These are phyloP conservation scores for Pollicipes pollicipes DNA, from an alignment of 1,140 invertebrate genomes.

Conservation along the genomic window DNA sequence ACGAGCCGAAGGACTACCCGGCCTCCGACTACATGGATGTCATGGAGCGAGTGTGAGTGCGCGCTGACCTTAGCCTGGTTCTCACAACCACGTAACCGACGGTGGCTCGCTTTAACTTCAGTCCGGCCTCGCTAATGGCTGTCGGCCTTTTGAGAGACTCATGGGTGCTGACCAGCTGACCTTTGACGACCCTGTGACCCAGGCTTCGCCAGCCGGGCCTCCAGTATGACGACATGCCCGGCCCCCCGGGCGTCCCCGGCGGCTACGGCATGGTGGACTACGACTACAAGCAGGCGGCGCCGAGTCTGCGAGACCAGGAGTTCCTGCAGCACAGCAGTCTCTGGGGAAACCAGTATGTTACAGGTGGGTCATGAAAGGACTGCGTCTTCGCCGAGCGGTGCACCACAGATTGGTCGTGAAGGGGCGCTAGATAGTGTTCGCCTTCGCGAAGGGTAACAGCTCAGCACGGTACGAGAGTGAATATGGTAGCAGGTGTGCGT, in stretches of 20 bases:
- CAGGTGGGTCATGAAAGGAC: no score
- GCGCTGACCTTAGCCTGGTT: no score
- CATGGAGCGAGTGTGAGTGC: conserved; percentile 7
- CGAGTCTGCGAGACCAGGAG: conserved; percentile 58
- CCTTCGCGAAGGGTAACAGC: no score
- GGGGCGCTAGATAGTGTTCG: no score
- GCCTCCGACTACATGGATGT: not conserved
- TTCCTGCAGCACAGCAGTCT: conserved; percentile 71
- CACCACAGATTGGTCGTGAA: no score
- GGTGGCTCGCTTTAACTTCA: no score
- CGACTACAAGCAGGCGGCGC: conserved; percentile 34
- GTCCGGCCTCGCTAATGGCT: no score
- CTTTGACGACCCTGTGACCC: not conserved
- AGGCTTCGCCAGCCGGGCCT: not conserved
- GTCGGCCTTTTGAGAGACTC: no score
- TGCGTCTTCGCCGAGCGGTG: no score
- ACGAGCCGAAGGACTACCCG: not conserved
- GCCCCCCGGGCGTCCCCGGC: conserved; percentile 9
- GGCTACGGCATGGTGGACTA: conserved; percentile 29
- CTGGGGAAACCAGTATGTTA: conserved; percentile 61
- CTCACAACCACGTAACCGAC: no score
- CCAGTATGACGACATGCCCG: conserved; percentile 1
- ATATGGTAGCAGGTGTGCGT: no score
- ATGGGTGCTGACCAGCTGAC: conserved; percentile 7
- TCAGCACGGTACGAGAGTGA: no score